These are phyloP conservation scores for Macaca nemestrina DNA, from an alignment of 2,113 vertebrate genomes.

Conservation along the genomic window DNA sequence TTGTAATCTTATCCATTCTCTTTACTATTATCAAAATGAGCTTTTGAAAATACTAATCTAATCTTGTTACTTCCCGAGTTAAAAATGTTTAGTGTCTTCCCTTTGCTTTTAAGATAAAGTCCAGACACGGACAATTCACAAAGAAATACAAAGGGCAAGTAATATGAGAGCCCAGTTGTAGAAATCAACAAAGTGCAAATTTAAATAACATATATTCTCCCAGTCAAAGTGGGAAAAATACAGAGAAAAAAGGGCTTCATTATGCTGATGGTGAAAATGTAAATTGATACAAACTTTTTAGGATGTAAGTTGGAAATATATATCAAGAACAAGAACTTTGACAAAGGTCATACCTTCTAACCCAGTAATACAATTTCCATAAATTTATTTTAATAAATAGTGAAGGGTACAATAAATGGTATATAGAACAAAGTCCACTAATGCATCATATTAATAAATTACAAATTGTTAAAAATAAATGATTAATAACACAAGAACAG, in stretches of 20 bases:
- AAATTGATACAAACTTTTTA: background rate
- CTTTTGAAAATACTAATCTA: background rate
- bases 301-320: background rate
- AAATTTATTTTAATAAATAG: conserved; percentile 5
- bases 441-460: background rate
- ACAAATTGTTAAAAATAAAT: background rate
- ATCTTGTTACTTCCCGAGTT: background rate
- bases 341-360: background rate
- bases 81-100: background rate
- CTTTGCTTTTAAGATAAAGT: background rate
- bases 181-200: background rate
- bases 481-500: background rate
- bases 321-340: background rate
- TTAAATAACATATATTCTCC: background rate
- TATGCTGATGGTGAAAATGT: background rate
- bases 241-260: background rate
- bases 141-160: conserved; percentile 12
- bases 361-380: background rate
- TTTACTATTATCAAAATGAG: background rate
- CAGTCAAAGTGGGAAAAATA: background rate
- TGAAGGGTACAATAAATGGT: background rate
- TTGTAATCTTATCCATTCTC: background rate
- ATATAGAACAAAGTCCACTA: background rate
- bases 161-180: conserved; percentile 12
- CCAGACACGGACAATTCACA: background rate